Evolutionary conservation across 2,113 vertebrate genomes (phyloP).

Genomic region (Nesoenas mayeri): DNA sequence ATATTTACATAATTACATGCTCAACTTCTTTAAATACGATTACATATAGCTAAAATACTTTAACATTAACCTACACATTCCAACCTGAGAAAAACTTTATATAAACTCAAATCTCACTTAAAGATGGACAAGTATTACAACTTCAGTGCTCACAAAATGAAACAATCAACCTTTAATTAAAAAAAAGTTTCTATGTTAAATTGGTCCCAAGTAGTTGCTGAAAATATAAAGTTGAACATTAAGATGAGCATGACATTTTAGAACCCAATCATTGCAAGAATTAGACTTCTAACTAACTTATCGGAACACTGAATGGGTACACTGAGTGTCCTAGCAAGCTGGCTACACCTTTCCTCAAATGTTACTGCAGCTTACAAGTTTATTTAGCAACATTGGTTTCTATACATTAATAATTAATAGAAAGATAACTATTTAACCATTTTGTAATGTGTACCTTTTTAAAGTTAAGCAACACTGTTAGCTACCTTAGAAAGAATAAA

Average conservation of each 20-base stretch:
- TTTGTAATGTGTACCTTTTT: neutral
- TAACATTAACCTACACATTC: neutral
- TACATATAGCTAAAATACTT: neutral
- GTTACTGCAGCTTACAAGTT: neutral
- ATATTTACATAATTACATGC: neutral
- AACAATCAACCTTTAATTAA: neutral
- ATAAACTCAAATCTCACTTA: neutral
- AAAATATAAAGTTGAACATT: neutral
- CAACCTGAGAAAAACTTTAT: neutral
- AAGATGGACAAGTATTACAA: neutral
- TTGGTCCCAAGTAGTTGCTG: neutral
- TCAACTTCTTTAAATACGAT: neutral
- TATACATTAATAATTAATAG: neutral
- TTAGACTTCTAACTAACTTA: neutral
- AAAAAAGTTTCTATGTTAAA: neutral
- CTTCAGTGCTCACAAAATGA: neutral
- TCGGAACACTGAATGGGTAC: neutral
- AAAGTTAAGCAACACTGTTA: neutral
- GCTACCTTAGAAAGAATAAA: neutral
- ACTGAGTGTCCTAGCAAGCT: neutral
- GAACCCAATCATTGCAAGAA: neutral
- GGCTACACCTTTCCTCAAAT: neutral
- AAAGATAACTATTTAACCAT: neutral
- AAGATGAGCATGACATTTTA: neutral
- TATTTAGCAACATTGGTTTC: neutral